These are phyloP conservation scores for Mixornis gularis DNA, from an alignment of 2,113 vertebrate species.

Conservation along the genomic window DNA sequence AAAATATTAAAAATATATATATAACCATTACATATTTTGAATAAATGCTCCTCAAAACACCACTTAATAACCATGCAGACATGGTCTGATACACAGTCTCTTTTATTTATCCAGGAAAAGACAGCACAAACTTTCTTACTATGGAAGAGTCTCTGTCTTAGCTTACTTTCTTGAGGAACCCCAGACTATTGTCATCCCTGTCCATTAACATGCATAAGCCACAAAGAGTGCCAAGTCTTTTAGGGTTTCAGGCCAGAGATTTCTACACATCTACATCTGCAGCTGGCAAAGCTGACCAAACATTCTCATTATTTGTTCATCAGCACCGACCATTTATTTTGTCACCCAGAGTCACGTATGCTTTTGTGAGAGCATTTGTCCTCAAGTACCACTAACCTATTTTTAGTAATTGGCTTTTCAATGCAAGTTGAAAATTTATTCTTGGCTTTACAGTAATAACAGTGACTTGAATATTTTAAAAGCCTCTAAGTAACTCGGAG, in stretches of 20 bases:
- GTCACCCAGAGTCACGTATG: not conserved
- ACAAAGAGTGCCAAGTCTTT: not conserved
- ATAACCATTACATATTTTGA: not conserved
- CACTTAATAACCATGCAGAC: not conserved
- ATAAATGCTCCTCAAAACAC: not conserved
- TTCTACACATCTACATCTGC: not conserved
- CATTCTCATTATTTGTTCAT: not conserved
- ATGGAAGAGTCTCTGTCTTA: not conserved
- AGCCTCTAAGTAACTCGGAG: not conserved
- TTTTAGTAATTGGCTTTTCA: not conserved
- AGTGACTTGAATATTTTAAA: constrained; percentile 6
- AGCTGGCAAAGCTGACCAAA: not conserved
- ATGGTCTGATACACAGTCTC: not conserved
- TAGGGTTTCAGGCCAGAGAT: not conserved
- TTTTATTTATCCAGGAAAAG: not conserved
- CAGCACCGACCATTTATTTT: not conserved
- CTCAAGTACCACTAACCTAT: not conserved
- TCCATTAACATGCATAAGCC: not conserved
- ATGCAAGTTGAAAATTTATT: not conserved
- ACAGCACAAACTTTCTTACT: not conserved
- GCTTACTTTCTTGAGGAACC: not conserved
- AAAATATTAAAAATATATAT: not conserved
- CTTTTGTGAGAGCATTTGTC: not conserved
- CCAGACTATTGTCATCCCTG: not conserved
- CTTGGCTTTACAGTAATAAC: not conserved